Base-by-base conservation (phyloP, 1,140 invertebrate genomes). In the Drosophila serrata region DNA sequence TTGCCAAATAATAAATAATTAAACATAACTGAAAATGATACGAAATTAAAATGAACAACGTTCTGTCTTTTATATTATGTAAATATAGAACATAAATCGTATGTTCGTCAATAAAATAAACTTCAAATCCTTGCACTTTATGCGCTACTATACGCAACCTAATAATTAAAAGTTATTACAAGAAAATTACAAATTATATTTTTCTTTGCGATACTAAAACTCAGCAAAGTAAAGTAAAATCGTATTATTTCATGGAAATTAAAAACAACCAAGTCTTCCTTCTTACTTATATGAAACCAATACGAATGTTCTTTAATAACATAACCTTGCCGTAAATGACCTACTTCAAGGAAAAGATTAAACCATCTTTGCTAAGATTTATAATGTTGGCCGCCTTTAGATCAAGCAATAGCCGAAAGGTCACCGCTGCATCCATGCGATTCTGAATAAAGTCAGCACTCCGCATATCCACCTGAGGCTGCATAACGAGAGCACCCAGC, bases 331-430 rank as follows among this genome's bases (percentile, higher is more conserved):
- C 1, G 8, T 9, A 27, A 13, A 22, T 24, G 7, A 12, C 3
- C 48, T 56, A 56, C 6, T 49, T 31, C 4, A 88, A 7, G 5
- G 61, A 65, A 43, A 42, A 68, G 1, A n/a, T 48, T 29, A 48
- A 53, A 0, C 57, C 78, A 60, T 81, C 65, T 1, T 7, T 4
- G 35, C 74, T 75, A 0, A 85, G 42, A 27, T 43, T 59, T 12
- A 90, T 37, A 7, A 88, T 37, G 17, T 65, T 53, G 1, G 56
- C 48, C 6, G 74, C 22, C 19, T 81, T 78, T 0, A 88, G 70
- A 3, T 88, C 86, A 3, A 85, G 33, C 2, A 88, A 17, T n/a
- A 65, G 9, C 1, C 63, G 65, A 57, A 31, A 79, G 0, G 59
- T 43, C 8, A 57, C 56, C 6, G 75, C 57, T 3, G 67, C 74